Evolutionary conservation across 2,888 invertebrate genomes (phyloP).

Genomic region (Odontomyia ornata): DNA sequence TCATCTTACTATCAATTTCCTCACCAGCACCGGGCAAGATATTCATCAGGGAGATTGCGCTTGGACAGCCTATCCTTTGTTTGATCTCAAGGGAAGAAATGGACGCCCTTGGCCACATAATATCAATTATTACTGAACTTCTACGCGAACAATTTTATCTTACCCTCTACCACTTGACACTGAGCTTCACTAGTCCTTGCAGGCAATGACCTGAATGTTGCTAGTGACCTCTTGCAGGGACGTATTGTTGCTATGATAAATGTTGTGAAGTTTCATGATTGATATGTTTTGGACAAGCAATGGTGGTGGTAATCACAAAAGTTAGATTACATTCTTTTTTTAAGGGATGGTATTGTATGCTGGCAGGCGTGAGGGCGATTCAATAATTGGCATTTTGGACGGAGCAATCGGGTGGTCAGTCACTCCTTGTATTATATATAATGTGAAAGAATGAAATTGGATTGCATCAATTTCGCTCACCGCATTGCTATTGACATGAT

Average conservation of each 20-base stretch:
- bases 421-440: too few species aligned
- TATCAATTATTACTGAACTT: conserved; percentile 11
- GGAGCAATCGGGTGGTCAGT: too few species aligned
- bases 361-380: too few species aligned
- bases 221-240: background rate
- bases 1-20: background rate
- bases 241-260: conserved; percentile 19
- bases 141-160: background rate
- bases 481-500: background rate
- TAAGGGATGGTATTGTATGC: background rate
- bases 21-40: background rate
- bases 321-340: conserved; percentile 21
- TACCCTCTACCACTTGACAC: background rate
- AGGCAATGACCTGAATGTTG: conserved; percentile 2
- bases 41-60: background rate
- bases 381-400: too few species aligned
- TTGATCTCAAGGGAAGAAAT: background rate
- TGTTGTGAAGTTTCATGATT: conserved; percentile 33
- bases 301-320: conserved; percentile 28
- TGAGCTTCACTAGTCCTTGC: background rate
- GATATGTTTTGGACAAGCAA: conserved; percentile 29
- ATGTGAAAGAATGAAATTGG: background rate
- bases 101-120: background rate
- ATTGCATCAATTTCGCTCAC: background rate
- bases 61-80: background rate